A percentile compares a stretch with the other conserved stretches of the same genome.
Evolutionary conservation across 2,888 invertebrate genomes (phyloP).

Genomic region (Cerastis leucographa): DNA sequence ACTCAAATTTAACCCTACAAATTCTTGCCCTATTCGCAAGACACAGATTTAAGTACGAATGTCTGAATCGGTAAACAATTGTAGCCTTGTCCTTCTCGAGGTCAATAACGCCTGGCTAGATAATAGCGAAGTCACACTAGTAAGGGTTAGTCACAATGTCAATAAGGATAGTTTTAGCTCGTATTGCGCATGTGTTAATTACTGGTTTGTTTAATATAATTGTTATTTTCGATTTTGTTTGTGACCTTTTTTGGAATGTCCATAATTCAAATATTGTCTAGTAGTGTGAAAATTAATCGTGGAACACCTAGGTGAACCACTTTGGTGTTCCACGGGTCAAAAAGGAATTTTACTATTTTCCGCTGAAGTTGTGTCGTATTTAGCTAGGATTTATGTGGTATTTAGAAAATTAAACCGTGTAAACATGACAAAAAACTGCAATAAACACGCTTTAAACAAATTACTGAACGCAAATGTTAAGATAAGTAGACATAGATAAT

Average conservation of each 20-base stretch:
- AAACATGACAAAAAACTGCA: not conserved
- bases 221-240: not conserved
- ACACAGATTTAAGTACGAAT: conserved; percentile 50
- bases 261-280: not conserved
- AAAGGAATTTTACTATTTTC: not conserved
- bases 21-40: conserved; percentile 3
- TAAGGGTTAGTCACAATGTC: conserved; percentile 34
- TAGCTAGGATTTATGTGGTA: not conserved
- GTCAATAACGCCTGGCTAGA: conserved; percentile 61
- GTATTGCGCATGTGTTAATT: conserved; percentile 27
- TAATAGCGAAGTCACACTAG: conserved; percentile 30
- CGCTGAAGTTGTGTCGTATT: not conserved
- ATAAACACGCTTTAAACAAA: not conserved
- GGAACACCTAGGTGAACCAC: too few relatives aligned
- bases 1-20: not conserved
- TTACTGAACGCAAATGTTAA: not conserved
- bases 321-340: too few relatives aligned
- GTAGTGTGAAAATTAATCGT: too few relatives aligned
- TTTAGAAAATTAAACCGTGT: not conserved
- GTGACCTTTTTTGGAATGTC: not conserved
- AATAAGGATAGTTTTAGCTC: conserved; percentile 46
- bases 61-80: conserved; percentile 57
- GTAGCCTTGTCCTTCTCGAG: conserved; percentile 63
- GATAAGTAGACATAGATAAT: not conserved
- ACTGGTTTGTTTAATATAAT: conserved; percentile 5